These are phyloP conservation scores for Nipponacmea schrenckii DNA, from an alignment of 2,888 invertebrate species.

Conservation along the genomic window DNA sequence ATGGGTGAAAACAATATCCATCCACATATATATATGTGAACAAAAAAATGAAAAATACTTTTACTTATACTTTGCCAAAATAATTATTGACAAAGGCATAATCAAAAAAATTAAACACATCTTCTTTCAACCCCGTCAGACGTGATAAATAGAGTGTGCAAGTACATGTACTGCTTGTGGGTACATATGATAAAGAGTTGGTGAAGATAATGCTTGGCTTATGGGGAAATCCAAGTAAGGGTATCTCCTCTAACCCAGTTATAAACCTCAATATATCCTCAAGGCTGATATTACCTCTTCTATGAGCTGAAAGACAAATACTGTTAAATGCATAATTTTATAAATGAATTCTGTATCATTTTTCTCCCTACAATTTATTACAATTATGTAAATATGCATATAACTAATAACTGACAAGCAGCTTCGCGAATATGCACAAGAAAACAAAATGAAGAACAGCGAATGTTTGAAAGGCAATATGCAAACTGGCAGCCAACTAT, in stretches of 20 bases:
- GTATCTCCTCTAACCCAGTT: background rate
- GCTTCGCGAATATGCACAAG: no score
- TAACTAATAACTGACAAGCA: no score
- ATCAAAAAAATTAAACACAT: background rate
- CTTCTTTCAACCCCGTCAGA: background rate
- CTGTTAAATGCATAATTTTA: no score
- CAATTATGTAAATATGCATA: no score
- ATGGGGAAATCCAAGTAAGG: background rate
- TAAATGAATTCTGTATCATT: no score
- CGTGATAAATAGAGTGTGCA: background rate
- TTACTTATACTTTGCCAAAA: background rate
- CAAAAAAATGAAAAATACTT: no score
- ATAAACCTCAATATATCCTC: background rate
- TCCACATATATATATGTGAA: no score
- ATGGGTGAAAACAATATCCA: no score
- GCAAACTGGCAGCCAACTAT: no score
- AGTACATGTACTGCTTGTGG: background rate
- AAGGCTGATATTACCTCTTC: background rate
- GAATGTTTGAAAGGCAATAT: no score
- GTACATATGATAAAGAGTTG: background rate
- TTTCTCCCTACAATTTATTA: no score
- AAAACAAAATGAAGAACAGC: no score
- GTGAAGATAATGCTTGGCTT: background rate
- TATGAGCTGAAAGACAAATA: background rate
- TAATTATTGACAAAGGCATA: background rate